Base-by-base conservation (phyloP, 2,888 invertebrate species). In the Standfussiana lucernea region DNA sequence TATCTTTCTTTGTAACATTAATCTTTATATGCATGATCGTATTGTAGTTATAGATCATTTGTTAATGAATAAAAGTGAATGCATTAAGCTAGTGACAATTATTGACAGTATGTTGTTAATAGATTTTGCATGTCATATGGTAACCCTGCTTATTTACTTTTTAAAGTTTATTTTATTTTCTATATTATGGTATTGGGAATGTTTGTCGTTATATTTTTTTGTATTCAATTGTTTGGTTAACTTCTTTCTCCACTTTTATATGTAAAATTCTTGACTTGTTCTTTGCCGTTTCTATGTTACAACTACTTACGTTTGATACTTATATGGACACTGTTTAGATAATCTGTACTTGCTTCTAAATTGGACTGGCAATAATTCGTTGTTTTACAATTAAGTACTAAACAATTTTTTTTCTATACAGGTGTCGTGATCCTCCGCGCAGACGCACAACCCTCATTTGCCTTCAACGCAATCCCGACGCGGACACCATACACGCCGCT, bases 381-480 rank as follows among this genome's bases (percentile, higher is more conserved):
- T 6, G 6, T 56, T 32, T 15, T 21, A 3, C 28, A 11, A 35
- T 70, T 45, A 10, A 10, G 4, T 21, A 69, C 65, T 79, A 53
- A 77, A 65, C 18, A 10, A 5, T 3, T 42, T 32, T 32, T 72
- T 79, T 72, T 24, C 18, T 80, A 8, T 72, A 83, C 94, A 97
- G 98, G 98, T 93, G 98, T 98, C 85, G 98, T 98, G 71, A 98
- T 98, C 91, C 96, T 98, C 72, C 97, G 98, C 90, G 98, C 98
- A 21, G 98, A 98, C 93, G 98, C 98, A 37, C 98, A 98, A 92
- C 97, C 97, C 0, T 90, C 95, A 1, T 96, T 92, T 85, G 93
- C 94, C 1, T 97, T 93, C 92, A 96, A 97, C 89, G 93, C 95
- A 56, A 96, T 96, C 80, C 94, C 97, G 0, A 95, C 96, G 72